Base-by-base conservation (phyloP, 2,113 vertebrate species). In the Etheostoma spectabile region DNA sequence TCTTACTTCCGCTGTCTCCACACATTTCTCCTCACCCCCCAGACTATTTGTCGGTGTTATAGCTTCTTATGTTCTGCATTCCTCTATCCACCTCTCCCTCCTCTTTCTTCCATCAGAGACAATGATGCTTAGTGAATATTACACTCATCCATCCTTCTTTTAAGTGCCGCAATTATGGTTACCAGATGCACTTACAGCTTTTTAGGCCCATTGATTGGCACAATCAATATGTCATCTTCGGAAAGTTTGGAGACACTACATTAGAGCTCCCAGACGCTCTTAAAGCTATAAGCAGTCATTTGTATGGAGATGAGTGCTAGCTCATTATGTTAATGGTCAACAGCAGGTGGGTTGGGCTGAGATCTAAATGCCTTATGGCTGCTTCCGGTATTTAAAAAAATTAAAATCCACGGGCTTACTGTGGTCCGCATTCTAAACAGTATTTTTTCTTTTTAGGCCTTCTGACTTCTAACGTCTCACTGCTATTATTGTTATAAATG, bases 81-180 rank as follows among this genome's bases (percentile, higher is more conserved):
- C 85, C 74, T 77, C 66, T 19, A 63, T 49, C 65, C 72, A 60
- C 79, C 49, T 59, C 85, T n/a, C 57, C 52, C 77, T 73, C 70
- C 82, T 51, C 42, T 75, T 35, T 72, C 19, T 77, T 65, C 87
- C 78, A 83, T 81, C 74, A 68, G 63, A 83, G 77, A 91, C 82
- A 90, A 84, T 86, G 82, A 91, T 74, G 75, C 86, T 88, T 67
- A 90, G 84, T 84, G 90, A 87, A 86, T 86, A 92, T 86, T 83
- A 84, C 80, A 38, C 87, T 83, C 84, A 70, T 84, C 78, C 82
- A 82, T 90, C 84, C 84, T 85, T 88, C 89, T 83, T 88, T 94
- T 94, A 95, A 95, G 95, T 94, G 93, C 85, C 84, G 38, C 90
- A 93, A 93, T 94, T 92, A 93, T 74, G 85, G 93, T 94, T 93